Percentiles rank a stretch among this genome's conserved stretches.
phyloP scores from a whole-genome alignment of 2,113 vertebrate genomes.

The Entelurus aequoreus region DNA sequence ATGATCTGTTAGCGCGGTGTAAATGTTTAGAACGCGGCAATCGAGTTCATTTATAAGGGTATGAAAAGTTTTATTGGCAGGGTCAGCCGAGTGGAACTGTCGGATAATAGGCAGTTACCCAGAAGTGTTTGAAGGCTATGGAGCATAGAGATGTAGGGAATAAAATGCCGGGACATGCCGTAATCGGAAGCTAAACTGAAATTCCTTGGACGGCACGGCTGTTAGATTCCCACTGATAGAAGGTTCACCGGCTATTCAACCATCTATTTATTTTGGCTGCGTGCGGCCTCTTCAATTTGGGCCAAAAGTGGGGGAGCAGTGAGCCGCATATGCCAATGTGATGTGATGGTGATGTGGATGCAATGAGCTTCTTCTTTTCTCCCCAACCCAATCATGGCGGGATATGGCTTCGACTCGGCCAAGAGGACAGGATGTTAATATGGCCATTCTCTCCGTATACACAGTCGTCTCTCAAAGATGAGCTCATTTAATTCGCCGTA shows the following conservation, averaged over 20 bases:
- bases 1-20: slow-evolving; percentile 99
- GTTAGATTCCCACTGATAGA: slow-evolving; percentile 81
- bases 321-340: slow-evolving; percentile 75
- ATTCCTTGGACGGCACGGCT: slow-evolving; percentile 75
- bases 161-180: slow-evolving; percentile 96
- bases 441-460: slow-evolving; percentile 71
- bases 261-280: slow-evolving; percentile 76
- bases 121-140: slow-evolving; percentile 95
- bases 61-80: slow-evolving; percentile 99
- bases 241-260: too few species aligned
- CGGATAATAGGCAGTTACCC: slow-evolving; percentile 99
- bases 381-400: slow-evolving; percentile 71
- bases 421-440: slow-evolving; percentile 74
- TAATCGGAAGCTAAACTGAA: slow-evolving; percentile 89
- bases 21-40: slow-evolving; percentile 99
- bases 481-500: slow-evolving; percentile 71
- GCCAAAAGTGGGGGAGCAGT: slow-evolving; percentile 74
- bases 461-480: slow-evolving; percentile 71
- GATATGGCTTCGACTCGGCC: slow-evolving; percentile 71
- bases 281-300: slow-evolving; percentile 78
- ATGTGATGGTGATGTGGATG: slow-evolving; percentile 71
- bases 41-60: slow-evolving; percentile 99
- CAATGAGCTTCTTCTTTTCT: slow-evolving; percentile 51
- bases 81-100: slow-evolving; percentile 98
- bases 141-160: slow-evolving; percentile 97